Conservation (phyloP, 2,797 vertebrate species). For the Microtus agrestis region DNA sequence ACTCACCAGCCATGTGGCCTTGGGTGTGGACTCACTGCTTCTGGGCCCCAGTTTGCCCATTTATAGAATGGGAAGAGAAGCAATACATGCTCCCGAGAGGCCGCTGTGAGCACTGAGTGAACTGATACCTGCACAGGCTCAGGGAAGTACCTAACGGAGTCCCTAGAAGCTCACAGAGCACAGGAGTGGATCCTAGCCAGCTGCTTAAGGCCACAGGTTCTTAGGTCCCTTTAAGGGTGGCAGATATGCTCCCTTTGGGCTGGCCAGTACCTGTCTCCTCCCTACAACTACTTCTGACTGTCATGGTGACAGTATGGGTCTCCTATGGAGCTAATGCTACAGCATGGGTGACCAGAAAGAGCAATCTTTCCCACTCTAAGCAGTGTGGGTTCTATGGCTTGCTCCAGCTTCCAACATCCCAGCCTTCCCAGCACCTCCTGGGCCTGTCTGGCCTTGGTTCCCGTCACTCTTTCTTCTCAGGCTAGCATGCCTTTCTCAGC, state of each 20-base stretch:
- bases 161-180: neutral
- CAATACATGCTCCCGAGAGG: neutral
- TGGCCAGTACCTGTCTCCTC: neutral
- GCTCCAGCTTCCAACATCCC: neutral
- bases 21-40: neutral
- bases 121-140: neutral
- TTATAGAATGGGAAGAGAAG: neutral
- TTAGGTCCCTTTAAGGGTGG: neutral
- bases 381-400: too few species aligned
- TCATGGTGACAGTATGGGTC: neutral
- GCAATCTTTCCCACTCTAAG: neutral
- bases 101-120: neutral
- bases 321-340: neutral
- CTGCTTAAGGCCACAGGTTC: neutral
- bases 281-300: neutral
- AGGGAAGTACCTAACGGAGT: too few species aligned
- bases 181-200: neutral
- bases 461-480: neutral
- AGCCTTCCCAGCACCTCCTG: neutral
- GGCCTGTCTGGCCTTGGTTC: too few species aligned
- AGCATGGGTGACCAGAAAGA: neutral
- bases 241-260: neutral
- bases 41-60: neutral
- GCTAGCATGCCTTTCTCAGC: neutral
- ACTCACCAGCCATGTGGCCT: neutral